Evolutionary conservation across 2,888 invertebrate genomes (phyloP).

Genomic region (Ecliptopera silaceata): DNA sequence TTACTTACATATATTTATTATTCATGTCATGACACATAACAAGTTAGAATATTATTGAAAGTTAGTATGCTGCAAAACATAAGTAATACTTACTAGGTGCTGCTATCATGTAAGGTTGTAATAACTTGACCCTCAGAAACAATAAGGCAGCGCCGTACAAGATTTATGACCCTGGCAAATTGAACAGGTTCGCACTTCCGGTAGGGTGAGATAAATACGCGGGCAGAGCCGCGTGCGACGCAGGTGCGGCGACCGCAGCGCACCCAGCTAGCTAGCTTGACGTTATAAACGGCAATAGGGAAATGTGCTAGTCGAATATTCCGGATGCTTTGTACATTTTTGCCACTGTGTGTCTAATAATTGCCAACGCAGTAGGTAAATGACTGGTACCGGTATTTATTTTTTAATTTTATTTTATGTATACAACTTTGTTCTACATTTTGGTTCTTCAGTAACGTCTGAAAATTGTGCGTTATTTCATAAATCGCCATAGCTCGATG

Average conservation of each 20-base stretch:
- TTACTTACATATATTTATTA: background rate
- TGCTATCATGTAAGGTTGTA: constrained; percentile 10
- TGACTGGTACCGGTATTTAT: too few species aligned
- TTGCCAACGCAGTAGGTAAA: too few species aligned
- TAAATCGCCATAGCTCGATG: background rate
- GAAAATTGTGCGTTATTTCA: background rate
- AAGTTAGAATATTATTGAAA: background rate
- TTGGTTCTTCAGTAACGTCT: too few species aligned
- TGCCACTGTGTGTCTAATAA: too few species aligned
- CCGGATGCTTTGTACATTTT: background rate
- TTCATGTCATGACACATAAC: background rate
- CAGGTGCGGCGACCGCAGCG: constrained; percentile 45
- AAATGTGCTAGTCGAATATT: background rate
- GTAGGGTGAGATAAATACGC: constrained; percentile 53
- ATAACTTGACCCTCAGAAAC: constrained; percentile 26
- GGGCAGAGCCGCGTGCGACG: constrained; percentile 40
- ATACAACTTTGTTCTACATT: too few species aligned
- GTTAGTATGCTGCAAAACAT: background rate
- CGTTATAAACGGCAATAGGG: background rate
- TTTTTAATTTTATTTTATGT: too few species aligned
- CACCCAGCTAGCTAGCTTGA: constrained; percentile 13
- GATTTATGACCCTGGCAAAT: constrained; percentile 22
- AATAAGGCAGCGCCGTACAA: constrained; percentile 22
- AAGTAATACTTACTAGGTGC: background rate
- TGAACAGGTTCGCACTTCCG: constrained; percentile 36